These are phyloP conservation scores for Cynaeus angustus DNA, from an alignment of 2,888 invertebrate species.

Conservation along the genomic window DNA sequence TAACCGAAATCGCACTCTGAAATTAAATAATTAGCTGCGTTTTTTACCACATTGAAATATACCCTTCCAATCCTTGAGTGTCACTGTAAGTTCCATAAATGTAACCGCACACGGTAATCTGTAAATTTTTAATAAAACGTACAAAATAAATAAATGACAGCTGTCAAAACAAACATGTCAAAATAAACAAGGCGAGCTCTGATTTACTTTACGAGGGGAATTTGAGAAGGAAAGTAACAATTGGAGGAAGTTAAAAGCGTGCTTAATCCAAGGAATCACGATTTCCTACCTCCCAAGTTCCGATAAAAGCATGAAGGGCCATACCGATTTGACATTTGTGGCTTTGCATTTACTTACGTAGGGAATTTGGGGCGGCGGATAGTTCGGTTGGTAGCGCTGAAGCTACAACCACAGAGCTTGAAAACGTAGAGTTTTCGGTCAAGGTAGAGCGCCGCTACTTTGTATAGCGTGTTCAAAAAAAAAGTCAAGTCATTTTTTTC, in stretches of 20 bases:
- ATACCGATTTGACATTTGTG: conserved; percentile 46
- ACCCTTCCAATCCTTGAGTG: conserved; percentile 74
- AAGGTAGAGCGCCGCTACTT: no score
- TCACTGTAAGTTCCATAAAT: conserved; percentile 70
- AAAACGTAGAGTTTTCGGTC: neutral
- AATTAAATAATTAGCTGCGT: conserved; percentile 22
- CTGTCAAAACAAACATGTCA: conserved; percentile 51
- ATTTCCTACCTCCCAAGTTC: conserved; percentile 74
- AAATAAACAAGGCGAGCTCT: conserved; percentile 40
- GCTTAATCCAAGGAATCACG: conserved; percentile 1
- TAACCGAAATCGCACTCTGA: conserved; percentile 72
- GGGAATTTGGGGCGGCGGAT: conserved; percentile 10
- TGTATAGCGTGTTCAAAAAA: no score
- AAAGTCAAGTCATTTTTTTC: no score
- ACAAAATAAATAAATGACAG: conserved; percentile 45
- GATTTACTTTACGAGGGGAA: neutral
- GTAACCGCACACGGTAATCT: conserved; percentile 72
- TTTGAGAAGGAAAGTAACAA: neutral
- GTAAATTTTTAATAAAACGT: conserved; percentile 54
- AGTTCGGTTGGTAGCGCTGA: conserved; percentile 6
- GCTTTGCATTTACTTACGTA: conserved; percentile 20
- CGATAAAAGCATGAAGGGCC: conserved; percentile 70
- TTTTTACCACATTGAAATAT: conserved; percentile 48
- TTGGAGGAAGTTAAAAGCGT: neutral
- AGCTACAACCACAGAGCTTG: neutral